phyloP scores from a whole-genome alignment of 2,797 vertebrate species.

The Rhinogobio ventralis region DNA sequence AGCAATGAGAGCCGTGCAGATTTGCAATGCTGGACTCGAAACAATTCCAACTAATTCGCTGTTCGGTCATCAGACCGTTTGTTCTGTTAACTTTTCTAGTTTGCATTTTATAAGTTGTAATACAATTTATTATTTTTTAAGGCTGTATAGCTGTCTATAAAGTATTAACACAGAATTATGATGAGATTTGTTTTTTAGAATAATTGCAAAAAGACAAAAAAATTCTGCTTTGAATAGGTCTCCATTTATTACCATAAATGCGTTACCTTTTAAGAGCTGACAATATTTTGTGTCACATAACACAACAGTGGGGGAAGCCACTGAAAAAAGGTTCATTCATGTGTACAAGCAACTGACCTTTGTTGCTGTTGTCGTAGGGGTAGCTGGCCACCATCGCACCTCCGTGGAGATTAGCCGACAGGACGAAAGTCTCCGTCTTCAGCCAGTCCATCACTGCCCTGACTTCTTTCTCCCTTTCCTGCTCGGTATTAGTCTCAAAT shows the following conservation, averaged over 20 bases:
- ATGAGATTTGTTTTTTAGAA: no score
- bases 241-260: background rate
- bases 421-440: conserved; percentile 85
- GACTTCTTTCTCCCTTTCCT: conserved; percentile 85
- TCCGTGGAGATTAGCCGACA: conserved; percentile 94
- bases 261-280: background rate
- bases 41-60: background rate
- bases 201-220: no score
- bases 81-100: background rate
- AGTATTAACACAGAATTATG: background rate
- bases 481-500: conserved; percentile 67
- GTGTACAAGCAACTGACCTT: conserved; percentile 71
- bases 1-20: background rate
- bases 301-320: background rate
- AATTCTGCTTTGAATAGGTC: no score
- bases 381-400: conserved; percentile 95
- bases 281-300: background rate
- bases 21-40: background rate
- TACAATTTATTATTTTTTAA: background rate
- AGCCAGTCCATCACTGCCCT: conserved; percentile 90
- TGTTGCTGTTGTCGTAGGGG: conserved; percentile 89
- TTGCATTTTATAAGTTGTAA: background rate
- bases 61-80: background rate
- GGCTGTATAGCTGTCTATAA: background rate
- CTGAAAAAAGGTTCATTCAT: background rate